Conservation (phyloP, 1,140 invertebrate species). For the Drosophila triauraria region DNA sequence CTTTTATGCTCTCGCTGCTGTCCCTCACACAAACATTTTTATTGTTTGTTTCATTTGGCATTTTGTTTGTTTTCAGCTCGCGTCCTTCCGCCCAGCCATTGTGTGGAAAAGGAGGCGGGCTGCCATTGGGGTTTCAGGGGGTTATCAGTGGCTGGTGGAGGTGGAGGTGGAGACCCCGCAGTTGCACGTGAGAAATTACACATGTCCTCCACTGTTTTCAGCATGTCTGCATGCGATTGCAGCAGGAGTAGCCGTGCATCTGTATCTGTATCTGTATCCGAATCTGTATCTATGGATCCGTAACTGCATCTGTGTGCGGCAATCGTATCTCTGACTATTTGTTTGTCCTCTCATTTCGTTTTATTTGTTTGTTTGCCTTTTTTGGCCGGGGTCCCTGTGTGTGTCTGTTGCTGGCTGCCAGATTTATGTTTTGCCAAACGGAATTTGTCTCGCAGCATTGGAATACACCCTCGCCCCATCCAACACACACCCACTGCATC, state of each 20-base stretch:
- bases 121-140: background rate
- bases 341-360: slow-evolving; percentile 48
- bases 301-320: slow-evolving; percentile 15
- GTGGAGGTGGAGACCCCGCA: slow-evolving; percentile 24
- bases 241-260: slow-evolving; percentile 28
- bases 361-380: slow-evolving; percentile 37
- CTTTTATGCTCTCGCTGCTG: slow-evolving; percentile 64
- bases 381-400: slow-evolving; percentile 8
- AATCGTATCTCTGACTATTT: slow-evolving; percentile 48
- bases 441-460: slow-evolving; percentile 51
- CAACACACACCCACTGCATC: background rate
- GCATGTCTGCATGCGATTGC: slow-evolving; percentile 49
- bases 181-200: slow-evolving; percentile 79
- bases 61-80: slow-evolving; percentile 49
- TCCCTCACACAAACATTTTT: slow-evolving; percentile 48
- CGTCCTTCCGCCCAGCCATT: slow-evolving; percentile 15
- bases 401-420: slow-evolving; percentile 28
- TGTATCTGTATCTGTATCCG: slow-evolving; percentile 9
- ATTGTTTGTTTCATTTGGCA: slow-evolving; percentile 76
- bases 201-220: slow-evolving; percentile 72
- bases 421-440: slow-evolving; percentile 72
- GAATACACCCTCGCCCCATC: background rate
- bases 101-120: slow-evolving; percentile 4
- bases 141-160: background rate
- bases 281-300: slow-evolving; percentile 18